Evolutionary conservation across 2,797 vertebrate genomes (phyloP).

Genomic region (Pseudopleuronectes americanus): DNA sequence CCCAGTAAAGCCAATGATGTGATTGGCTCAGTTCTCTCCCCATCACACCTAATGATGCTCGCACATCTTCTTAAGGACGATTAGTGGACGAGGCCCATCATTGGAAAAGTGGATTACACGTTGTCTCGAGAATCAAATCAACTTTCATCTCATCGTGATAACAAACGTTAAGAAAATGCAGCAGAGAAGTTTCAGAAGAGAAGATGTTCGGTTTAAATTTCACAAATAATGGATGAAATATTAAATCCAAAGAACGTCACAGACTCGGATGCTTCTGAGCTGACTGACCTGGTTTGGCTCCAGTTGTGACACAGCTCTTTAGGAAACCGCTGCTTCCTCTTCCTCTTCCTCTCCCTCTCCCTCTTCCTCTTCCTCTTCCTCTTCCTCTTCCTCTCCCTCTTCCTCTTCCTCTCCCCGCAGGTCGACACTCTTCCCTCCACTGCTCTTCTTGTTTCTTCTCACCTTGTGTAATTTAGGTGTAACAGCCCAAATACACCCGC

Average conservation of each 20-base stretch:
- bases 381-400: not conserved
- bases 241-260: not conserved
- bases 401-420: not conserved
- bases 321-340: not conserved
- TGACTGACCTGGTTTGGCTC: not conserved
- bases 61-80: too few relatives aligned
- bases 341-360: not conserved
- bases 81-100: too few relatives aligned
- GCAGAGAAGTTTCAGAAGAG: not conserved
- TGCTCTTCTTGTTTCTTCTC: not conserved
- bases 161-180: too few relatives aligned
- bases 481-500: constrained; percentile 14
- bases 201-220: not conserved
- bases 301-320: not conserved
- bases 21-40: not conserved
- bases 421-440: not conserved
- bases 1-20: not conserved
- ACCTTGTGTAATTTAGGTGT: not conserved
- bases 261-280: not conserved
- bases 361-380: not conserved
- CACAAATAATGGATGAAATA: not conserved
- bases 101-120: too few relatives aligned
- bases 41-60: not conserved
- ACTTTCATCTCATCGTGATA: too few relatives aligned
- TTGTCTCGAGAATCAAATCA: too few relatives aligned